Conservation (phyloP, 1,140 invertebrate genomes). For the Sitodiplosis mosellana region DNA sequence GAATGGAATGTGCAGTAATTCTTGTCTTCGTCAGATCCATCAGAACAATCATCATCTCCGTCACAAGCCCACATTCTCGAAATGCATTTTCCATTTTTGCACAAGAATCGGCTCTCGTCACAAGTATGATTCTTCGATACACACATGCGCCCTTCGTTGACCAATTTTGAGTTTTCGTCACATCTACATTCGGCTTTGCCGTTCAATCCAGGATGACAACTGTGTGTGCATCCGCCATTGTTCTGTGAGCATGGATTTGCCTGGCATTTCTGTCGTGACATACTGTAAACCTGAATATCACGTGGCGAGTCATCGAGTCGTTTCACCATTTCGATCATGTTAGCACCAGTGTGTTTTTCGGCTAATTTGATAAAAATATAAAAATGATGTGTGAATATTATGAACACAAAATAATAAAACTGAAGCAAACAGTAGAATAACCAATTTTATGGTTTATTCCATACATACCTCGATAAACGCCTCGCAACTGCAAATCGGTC, state of each 20-base stretch:
- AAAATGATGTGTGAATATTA: too few species aligned
- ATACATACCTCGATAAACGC: conserved; percentile 53
- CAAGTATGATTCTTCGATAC: conserved; percentile 76
- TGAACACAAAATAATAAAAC: too few species aligned
- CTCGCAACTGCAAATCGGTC: conserved; percentile 87
- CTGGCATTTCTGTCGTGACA: conserved; percentile 57
- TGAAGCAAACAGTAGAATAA: too few species aligned
- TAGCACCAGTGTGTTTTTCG: conserved; percentile 90
- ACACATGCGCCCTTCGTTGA: conserved; percentile 85
- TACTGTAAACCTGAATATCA: conserved; percentile 79
- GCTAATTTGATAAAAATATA: too few species aligned
- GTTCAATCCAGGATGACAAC: conserved; percentile 77
- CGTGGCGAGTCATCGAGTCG: conserved; percentile 75
- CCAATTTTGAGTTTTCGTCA: conserved; percentile 66
- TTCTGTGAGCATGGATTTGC: conserved; percentile 74
- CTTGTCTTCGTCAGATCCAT: conserved; percentile 81
- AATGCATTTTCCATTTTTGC: conserved; percentile 87
- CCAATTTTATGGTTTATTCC: too few species aligned
- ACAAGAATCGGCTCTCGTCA: conserved; percentile 77
- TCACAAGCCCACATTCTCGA: conserved; percentile 93
- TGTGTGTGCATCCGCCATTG: conserved; percentile 92
- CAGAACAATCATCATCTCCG: conserved; percentile 80
- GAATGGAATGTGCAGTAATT: conserved; percentile 89
- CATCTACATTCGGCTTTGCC: conserved; percentile 73
- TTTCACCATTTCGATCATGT: conserved; percentile 87